Percentiles rank a stretch among this genome's conserved stretches.
Evolutionary conservation across 2,888 invertebrate genomes (phyloP).

Genomic region (Thera britannica): DNA sequence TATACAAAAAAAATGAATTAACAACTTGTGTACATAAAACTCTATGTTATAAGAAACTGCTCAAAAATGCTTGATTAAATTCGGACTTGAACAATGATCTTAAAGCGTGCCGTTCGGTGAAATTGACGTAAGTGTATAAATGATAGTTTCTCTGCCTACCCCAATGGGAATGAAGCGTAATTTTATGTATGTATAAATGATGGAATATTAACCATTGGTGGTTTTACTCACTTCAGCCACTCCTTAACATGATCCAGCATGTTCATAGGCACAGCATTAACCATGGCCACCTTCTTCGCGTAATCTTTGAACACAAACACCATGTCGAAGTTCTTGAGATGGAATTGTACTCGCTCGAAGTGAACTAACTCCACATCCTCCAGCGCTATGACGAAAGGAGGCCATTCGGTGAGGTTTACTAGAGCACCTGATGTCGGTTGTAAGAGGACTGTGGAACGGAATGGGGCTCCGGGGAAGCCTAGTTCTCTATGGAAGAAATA

Average conservation of each 20-base stretch:
- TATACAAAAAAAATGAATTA: too few relatives aligned
- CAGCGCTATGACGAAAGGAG: constrained; percentile 98
- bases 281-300: constrained; percentile 96
- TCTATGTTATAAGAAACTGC: too few relatives aligned
- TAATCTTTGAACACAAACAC: constrained; percentile 99
- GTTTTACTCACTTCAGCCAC: constrained; percentile 94
- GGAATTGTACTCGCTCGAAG: constrained; percentile 99
- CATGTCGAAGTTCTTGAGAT: constrained; percentile 99
- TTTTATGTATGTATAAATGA: too few relatives aligned
- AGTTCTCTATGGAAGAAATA: constrained; percentile 87
- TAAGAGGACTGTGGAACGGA: constrained; percentile 96
- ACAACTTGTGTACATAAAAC: too few relatives aligned
- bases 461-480: constrained; percentile 99
- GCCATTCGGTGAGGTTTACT: constrained; percentile 99
- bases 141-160: too few relatives aligned
- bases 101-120: too few relatives aligned
- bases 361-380: constrained; percentile 99
- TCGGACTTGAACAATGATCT: too few relatives aligned
- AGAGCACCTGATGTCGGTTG: constrained; percentile 99
- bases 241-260: constrained; percentile 99
- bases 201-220: too few relatives aligned
- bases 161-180: too few relatives aligned
- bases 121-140: too few relatives aligned
- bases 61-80: too few relatives aligned
- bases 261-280: constrained; percentile 99